Evolutionary conservation across 2,888 invertebrate species (phyloP), one percentile per base, ranked within the genome.

Genomic region (Galerucella nymphaeae): DNA sequence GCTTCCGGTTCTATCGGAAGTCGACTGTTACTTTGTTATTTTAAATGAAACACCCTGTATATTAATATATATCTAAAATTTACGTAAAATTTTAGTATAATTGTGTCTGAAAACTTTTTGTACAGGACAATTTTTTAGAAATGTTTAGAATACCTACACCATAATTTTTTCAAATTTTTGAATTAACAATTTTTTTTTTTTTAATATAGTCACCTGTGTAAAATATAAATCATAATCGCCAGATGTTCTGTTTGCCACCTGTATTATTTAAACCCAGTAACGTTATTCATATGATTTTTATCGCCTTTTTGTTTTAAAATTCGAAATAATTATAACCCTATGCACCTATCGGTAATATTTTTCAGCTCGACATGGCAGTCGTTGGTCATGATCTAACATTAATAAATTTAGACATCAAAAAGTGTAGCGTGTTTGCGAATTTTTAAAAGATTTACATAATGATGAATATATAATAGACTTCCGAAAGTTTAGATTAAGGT

Each of bases 371-470:
- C 48, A 48, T 48, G n/a, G 59, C 38, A 59, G 41, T 59, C n/a
- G 59, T 23, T 48, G 48, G 9, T 64, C n/a, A 20, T 38, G 38
- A 65, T 18, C 55, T 38, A 18, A 41, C 42, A 30, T 66, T 66
- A 45, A 66, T 66, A 66, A 66, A 66, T 66, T 58, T 30, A 66
- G 66, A 66, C 38, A 66, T 58, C 66, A 59, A 48, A 66, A 57
- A 42, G 41, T 42, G 57, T 66, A 45, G 66, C 66, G 66, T 66
- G 66, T 42, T 59, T 48, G 45, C 45, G 58, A 64, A 66, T 45
- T 48, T 53, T 66, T 45, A 59, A 48, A 14, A 38, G 68, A 68
- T 68, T 68, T 68, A 53, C 59, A 68, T 68, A 68, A 50, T 68
- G 16, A 59, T 48, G 11, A 10, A 50, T 23, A 58, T 20, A 2